Base-by-base conservation (phyloP, 2,888 invertebrate genomes). In the Hemistola chrysoprasaria region DNA sequence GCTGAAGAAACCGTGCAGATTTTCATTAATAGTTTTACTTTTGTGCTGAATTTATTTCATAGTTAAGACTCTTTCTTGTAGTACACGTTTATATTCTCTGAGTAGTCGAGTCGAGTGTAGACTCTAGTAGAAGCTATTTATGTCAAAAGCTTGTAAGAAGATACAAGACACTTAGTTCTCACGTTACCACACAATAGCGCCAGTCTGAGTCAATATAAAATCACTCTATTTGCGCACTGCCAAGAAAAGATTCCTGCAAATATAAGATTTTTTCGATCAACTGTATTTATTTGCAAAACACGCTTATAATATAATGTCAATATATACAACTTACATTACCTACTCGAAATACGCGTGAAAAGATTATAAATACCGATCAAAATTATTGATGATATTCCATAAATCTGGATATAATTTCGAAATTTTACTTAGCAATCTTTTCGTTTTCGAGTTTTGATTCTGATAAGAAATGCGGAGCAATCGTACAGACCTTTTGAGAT, bases 221-320 rank as follows among this genome's bases (percentile, higher is more conserved):
- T 58, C 59, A 59, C 59, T 69, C 59, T 77, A 75, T 79, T 80
- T 78, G 59, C 62, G 59, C 61, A 62, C 65, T 53, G 63, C 59
- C 68, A 58, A 67, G 46, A 72, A 69, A 71, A 62, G 59, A 56
- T 63, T 63, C 56, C 55, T 58, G 54, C 60, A 71, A 71, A 74
- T 56, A 68, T 64, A 55, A 56, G 61, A 65, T 62, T 65, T 66
- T 68, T 68, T 56, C 44, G 49, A 60, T 70, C 61, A 68, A 62
- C 56, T 62, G 50, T 52, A 45, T 51, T 39, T 56, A 57, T 60
- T 59, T 54, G 58, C 50, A 53, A 47, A 52, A 57, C 41, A 56
- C 53, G 50, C 37, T 7, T 8, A 22, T 11, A 42, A 43, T 33
- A 37, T 33, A 25, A 40, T 47, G 47, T 40, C 45, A 36, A 29